A percentile compares a stretch with the other conserved stretches of the same genome.
Evolutionary conservation across 1,140 invertebrate genomes (phyloP).

Genomic region (Kradibia gibbosae): DNA sequence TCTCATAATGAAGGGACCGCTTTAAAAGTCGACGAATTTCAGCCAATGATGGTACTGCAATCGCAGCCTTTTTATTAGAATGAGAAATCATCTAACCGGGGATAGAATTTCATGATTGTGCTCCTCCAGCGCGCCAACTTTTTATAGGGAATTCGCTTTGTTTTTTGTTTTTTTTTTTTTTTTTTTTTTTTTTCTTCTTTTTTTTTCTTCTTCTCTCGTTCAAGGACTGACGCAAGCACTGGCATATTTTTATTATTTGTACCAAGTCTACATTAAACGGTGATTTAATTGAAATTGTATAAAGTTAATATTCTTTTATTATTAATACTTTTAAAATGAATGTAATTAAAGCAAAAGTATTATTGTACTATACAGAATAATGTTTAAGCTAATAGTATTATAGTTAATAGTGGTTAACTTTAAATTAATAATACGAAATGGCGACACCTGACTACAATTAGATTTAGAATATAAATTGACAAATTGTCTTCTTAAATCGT

Average conservation of each 20-base stretch:
- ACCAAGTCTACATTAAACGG: neutral
- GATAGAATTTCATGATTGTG: constrained; percentile 17
- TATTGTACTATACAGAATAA: neutral
- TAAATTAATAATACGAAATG: no score
- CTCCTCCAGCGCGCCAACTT: neutral
- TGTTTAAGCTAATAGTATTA: no score
- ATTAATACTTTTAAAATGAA: neutral
- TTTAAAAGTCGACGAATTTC: neutral
- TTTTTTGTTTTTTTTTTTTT: no score
- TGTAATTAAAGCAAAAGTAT: constrained; percentile 11
- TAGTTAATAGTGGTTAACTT: no score
- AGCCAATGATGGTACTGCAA: neutral
- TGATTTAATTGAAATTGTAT: constrained; percentile 12
- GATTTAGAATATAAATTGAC: no score
- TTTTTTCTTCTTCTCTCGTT: no score
- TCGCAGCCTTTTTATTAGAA: neutral
- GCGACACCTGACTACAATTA: no score
- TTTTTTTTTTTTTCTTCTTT: no score
- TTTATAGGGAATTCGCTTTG: constrained; percentile 30
- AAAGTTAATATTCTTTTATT: constrained; percentile 15
- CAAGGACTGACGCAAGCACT: constrained; percentile 38
- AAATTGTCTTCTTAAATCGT: no score
- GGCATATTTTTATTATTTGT: constrained; percentile 15
- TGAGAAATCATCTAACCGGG: constrained; percentile 25
- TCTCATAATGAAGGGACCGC: no score